Evolutionary conservation across 2,113 vertebrate species (phyloP).

Genomic region (Ranitomeya imitator): DNA sequence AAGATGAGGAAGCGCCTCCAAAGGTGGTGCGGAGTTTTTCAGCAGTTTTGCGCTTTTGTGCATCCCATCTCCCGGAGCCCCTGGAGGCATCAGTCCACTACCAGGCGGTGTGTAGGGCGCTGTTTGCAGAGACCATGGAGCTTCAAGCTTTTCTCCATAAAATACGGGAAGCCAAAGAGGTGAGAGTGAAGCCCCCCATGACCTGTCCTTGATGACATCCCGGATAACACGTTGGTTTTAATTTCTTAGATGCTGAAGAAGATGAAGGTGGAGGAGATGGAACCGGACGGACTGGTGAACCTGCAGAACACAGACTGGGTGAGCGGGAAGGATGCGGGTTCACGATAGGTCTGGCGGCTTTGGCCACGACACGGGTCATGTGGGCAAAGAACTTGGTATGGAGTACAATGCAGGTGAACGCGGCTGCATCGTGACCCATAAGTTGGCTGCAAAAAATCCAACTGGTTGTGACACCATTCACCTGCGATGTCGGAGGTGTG

Average conservation of each 20-base stretch:
- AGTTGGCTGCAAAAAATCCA: no score
- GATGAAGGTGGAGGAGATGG: conserved; percentile 77
- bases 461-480: no score
- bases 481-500: no score
- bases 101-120: conserved; percentile 90
- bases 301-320: conserved; percentile 94
- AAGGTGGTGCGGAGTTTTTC: conserved; percentile 77
- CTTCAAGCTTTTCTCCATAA: conserved; percentile 89
- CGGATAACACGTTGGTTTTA: background rate
- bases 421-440: no score
- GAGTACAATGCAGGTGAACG: no score
- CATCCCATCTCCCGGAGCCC: conserved; percentile 78
- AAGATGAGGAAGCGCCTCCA: conserved; percentile 63
- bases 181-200: conserved; percentile 58
- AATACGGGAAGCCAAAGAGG: conserved; percentile 90
- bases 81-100: conserved; percentile 82
- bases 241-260: conserved; percentile 85
- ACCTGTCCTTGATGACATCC: background rate
- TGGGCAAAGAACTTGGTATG: no score
- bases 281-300: conserved; percentile 70
- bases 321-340: conserved; percentile 2
- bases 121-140: conserved; percentile 90
- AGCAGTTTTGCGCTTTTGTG: conserved; percentile 85
- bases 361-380: no score
- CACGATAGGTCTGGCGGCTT: no score